These are phyloP conservation scores for Crypturellus undulatus DNA, from an alignment of 2,113 vertebrate genomes.

Conservation along the genomic window DNA sequence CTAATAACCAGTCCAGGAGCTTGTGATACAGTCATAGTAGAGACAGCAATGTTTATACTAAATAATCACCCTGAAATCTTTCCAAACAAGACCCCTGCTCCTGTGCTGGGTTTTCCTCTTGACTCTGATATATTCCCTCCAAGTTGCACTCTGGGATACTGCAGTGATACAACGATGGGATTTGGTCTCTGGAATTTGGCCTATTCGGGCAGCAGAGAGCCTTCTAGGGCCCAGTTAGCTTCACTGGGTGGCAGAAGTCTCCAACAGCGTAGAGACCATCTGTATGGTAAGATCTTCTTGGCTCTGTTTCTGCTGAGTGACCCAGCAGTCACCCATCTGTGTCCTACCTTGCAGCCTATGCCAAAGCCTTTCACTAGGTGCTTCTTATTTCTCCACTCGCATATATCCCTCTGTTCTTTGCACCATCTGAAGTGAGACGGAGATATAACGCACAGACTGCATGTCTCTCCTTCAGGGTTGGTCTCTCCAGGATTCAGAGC, in stretches of 20 bases:
- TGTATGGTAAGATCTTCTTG: not conserved
- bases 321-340: not conserved
- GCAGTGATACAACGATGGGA: not conserved
- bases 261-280: not conserved
- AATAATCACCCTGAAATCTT: not conserved
- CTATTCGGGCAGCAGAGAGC: not conserved
- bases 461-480: not conserved
- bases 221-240: not conserved
- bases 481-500: not conserved
- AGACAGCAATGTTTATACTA: not conserved
- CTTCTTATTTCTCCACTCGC: not conserved
- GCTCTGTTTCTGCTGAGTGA: not conserved
- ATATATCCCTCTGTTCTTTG: not conserved
- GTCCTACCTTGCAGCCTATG: not conserved
- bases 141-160: not conserved
- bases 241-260: not conserved
- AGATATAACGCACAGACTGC: accelerated
- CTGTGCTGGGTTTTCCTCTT: not conserved
- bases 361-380: not conserved
- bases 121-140: not conserved
- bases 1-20: not conserved
- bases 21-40: not conserved
- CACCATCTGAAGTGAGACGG: not conserved
- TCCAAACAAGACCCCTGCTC: accelerated
- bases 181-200: not conserved